These are phyloP conservation scores for Mythimna ferrago DNA, from an alignment of 2,888 invertebrate genomes.

Conservation along the genomic window DNA sequence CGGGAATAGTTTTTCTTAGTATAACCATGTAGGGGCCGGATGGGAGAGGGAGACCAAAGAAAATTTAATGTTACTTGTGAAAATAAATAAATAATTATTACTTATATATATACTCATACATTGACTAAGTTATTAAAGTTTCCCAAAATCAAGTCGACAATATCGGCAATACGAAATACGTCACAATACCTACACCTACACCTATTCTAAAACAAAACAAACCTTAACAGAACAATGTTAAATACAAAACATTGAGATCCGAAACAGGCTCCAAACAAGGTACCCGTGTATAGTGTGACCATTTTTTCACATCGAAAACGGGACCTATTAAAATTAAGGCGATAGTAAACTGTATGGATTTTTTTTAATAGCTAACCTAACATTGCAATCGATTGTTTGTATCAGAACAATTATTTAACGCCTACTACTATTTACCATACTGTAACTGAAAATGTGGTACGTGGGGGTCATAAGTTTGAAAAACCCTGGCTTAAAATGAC, in stretches of 20 bases:
- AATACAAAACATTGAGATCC: conserved; percentile 42
- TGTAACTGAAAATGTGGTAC: neutral
- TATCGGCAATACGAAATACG: neutral
- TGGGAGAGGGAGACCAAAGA: too few species aligned
- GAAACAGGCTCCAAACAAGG: conserved; percentile 20
- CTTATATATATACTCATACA: too few species aligned
- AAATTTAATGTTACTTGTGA: too few species aligned
- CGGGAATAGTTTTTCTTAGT: too few species aligned
- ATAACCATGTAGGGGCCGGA: too few species aligned
- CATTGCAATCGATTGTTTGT: neutral
- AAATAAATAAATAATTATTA: too few species aligned
- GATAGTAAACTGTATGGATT: neutral
- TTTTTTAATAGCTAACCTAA: neutral
- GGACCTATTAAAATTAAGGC: neutral
- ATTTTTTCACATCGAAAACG: neutral
- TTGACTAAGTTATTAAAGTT: neutral
- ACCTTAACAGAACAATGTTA: conserved; percentile 20
- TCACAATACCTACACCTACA: neutral
- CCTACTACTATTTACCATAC: neutral
- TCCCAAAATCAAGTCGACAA: neutral
- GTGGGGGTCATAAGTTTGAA: too few species aligned
- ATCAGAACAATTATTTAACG: neutral
- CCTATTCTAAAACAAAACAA: conserved; percentile 14
- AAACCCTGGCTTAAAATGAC: too few species aligned
- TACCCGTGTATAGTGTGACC: neutral